phyloP scores from a whole-genome alignment of 1,140 invertebrate species.

The Plodia interpunctella region DNA sequence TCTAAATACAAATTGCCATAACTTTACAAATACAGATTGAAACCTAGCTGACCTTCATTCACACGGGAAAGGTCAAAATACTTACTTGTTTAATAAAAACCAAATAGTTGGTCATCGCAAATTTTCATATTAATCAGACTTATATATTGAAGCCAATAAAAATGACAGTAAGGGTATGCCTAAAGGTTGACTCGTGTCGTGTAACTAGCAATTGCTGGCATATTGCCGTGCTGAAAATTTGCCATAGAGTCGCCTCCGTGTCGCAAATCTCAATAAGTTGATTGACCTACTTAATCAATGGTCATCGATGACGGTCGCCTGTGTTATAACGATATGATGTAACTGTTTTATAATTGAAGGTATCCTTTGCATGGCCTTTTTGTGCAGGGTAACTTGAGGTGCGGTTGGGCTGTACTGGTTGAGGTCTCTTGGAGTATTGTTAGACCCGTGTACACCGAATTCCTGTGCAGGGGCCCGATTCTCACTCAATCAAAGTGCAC shows the following conservation, averaged over 20 bases:
- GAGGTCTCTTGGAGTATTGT: no score
- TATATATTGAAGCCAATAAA: background rate
- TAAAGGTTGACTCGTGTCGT: background rate
- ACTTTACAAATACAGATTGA: no score
- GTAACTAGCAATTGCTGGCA: background rate
- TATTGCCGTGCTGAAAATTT: constrained; percentile 1
- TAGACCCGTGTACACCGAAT: no score
- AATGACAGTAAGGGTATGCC: background rate
- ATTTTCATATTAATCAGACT: background rate
- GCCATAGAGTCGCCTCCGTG: background rate
- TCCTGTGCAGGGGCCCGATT: no score
- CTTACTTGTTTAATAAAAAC: no score
- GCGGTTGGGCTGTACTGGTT: no score
- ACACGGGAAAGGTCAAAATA: no score
- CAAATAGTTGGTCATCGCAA: no score
- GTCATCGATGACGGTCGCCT: background rate
- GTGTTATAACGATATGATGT: background rate
- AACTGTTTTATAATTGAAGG: background rate
- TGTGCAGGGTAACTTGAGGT: no score
- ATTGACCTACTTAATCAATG: constrained; percentile 2
- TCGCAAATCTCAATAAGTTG: constrained; percentile 4
- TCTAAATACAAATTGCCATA: no score
- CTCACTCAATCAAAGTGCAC: no score
- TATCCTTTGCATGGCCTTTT: background rate
- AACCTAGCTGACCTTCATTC: no score